Evolutionary conservation across 2,888 invertebrate species (phyloP), one percentile per base, ranked within the genome.

Genomic region (Plutella xylostella): DNA sequence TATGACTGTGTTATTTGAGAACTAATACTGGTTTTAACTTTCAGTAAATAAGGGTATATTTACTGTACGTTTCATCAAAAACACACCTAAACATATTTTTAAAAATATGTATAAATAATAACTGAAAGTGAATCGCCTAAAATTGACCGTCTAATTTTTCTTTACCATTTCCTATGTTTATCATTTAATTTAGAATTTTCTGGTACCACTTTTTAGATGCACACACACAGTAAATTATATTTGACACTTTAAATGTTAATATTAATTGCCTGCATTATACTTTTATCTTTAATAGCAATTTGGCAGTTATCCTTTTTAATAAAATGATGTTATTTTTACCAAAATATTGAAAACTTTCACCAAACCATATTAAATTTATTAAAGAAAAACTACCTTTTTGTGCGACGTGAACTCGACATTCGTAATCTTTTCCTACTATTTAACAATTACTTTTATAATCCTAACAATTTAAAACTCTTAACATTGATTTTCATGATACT

Each of bases 321-420:
- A 34, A 39, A 33, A 34, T 6, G 4, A n/a, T 30, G 17, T 17
- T 35, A 12, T 28, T 28, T 3, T 28, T 28, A 6, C 28, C 20
- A 20, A 37, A n/a, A 11, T n/a, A 37, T n/a, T 37, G 17, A 3
- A 37, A 20, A 37, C 19, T 12, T 15, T 2, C 15, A 39, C 14
- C 6, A 22, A 17, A 12, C n/a, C 14, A 38, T 25, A 39, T 39
- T 34, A 38, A 48, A 42, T 48, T 7, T 11, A 51, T 9, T 20
- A 45, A 45, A 46, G 56, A 52, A 50, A 51, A 37, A 55, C 77
- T 82, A 80, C 72, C 19, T 58, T 54, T 79, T 82, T 80, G 82
- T 82, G 82, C 80, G 77, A 77, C 57, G 56, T 62, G 72, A 73
- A 69, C 69, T 66, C 72, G 78, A 78, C 76, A 61, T 65, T 66